These are phyloP conservation scores for Lobophora halterata DNA, from an alignment of 2,888 invertebrate genomes.

Conservation along the genomic window DNA sequence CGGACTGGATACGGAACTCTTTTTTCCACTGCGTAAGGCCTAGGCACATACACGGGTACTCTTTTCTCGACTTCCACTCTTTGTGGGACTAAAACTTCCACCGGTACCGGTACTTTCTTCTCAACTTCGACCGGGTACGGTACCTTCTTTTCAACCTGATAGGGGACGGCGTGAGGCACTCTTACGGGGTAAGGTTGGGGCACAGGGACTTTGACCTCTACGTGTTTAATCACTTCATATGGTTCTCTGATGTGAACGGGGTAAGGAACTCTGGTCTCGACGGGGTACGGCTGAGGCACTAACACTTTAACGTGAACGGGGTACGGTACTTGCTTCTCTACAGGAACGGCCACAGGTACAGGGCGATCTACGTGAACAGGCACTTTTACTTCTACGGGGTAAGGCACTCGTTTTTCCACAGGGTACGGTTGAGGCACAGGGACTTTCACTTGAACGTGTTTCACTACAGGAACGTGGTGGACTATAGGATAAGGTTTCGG, in stretches of 20 bases:
- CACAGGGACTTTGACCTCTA: constrained; percentile 61
- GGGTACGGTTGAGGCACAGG: constrained; percentile 62
- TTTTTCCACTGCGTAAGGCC: constrained; percentile 36
- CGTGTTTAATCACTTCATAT: constrained; percentile 66
- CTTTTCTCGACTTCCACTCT: constrained; percentile 68
- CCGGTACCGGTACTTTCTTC: constrained; percentile 69
- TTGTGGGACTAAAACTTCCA: constrained; percentile 66
- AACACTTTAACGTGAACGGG: constrained; percentile 67
- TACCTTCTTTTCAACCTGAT: constrained; percentile 76
- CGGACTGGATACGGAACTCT: constrained; percentile 44
- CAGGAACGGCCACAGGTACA: constrained; percentile 60
- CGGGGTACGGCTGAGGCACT: constrained; percentile 73
- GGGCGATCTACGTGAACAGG: constrained; percentile 62
- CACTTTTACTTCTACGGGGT: constrained; percentile 62
- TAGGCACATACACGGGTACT: constrained; percentile 59
- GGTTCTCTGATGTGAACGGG: constrained; percentile 74
- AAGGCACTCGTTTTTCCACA: constrained; percentile 68
- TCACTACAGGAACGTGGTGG: constrained; percentile 65
- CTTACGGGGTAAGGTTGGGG: constrained; percentile 75
- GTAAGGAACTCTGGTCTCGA: constrained; percentile 79
- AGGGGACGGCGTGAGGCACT: constrained; percentile 71
- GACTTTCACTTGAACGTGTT: constrained; percentile 67
- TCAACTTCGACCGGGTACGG: constrained; percentile 69
- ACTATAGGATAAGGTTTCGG: constrained; percentile 72
- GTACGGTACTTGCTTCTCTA: constrained; percentile 69